Percentiles rank a stretch among this genome's conserved stretches.
Conservation (phyloP, 53 echinoderm and acorn worm species). For the Crossaster papposus region DNA sequence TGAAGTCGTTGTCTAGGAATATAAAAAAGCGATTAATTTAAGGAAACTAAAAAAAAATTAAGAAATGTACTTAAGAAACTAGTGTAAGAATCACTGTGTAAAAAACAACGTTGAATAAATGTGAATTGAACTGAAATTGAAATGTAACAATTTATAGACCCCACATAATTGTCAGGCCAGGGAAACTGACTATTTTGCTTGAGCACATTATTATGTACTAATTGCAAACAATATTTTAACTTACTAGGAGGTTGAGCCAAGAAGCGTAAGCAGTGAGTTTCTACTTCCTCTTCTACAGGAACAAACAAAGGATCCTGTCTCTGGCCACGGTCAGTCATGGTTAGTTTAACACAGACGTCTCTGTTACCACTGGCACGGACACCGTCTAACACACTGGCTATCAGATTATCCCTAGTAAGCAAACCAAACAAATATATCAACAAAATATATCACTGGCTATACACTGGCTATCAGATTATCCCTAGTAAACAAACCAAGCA, state of each 20-base stretch:
- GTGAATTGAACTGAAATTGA: too few species aligned
- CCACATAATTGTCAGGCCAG: too few species aligned
- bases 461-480: constrained; percentile 95
- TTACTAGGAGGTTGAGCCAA: constrained; percentile 89
- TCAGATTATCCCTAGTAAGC: constrained; percentile 81
- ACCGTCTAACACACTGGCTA: constrained; percentile 95
- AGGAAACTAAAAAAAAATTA: too few species aligned
- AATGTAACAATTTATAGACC: too few species aligned
- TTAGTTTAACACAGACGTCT: constrained; percentile 94
- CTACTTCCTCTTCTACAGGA: constrained; percentile 95
- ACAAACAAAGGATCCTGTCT: constrained; percentile 86
- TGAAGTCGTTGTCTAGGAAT: constrained; percentile 81
- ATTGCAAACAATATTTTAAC: too few species aligned
- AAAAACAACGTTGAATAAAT: too few species aligned
- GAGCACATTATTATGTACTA: too few species aligned
- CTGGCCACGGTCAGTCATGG: constrained; percentile 77
- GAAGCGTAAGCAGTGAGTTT: constrained; percentile 87
- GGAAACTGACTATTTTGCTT: too few species aligned
- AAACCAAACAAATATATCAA: neutral
- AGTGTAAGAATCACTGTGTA: too few species aligned
- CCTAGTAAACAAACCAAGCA: constrained; percentile 46
- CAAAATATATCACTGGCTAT: neutral
- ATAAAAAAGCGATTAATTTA: neutral
- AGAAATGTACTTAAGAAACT: too few species aligned
- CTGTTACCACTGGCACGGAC: constrained; percentile 97